Evolutionary conservation across 2,797 vertebrate genomes (phyloP).

Genomic region (Melopsittacus undulatus): DNA sequence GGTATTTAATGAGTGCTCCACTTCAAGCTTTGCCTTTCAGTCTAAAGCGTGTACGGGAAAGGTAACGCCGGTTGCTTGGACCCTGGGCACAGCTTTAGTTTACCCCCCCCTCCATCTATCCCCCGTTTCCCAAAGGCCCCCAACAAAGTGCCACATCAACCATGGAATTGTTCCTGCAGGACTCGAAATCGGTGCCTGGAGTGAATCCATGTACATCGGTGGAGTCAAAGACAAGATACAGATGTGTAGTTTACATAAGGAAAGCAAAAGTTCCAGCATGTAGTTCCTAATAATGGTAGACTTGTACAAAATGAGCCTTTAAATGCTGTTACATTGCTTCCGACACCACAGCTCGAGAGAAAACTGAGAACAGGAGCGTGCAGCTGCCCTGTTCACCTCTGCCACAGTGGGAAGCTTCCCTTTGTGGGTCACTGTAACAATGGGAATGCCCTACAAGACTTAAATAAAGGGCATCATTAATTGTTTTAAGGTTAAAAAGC

Average conservation of each 20-base stretch:
- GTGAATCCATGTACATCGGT: accelerated
- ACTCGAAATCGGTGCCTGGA: neutral
- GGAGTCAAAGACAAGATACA: neutral
- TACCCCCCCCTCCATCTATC: neutral
- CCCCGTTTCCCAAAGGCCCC: accelerated
- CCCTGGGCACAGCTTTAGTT: accelerated
- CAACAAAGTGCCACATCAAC: too few species aligned
- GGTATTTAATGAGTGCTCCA: accelerated
- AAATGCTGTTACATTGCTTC: neutral
- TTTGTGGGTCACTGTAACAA: neutral
- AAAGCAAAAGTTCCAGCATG: neutral
- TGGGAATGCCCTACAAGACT: neutral
- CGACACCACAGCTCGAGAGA: neutral
- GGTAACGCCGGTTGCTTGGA: too few species aligned
- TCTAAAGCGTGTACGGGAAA: accelerated
- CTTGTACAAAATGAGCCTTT: neutral
- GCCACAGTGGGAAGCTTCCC: accelerated
- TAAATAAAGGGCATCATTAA: neutral
- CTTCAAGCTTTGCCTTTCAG: neutral
- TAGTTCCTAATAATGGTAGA: neutral
- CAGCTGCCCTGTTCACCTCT: neutral
- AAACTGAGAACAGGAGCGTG: neutral
- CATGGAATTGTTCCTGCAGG: neutral
- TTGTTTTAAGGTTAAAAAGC: neutral
- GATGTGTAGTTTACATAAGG: neutral